Percentiles rank a stretch among this genome's conserved stretches.
Conservation (phyloP, 2,888 invertebrate genomes). For the Meteorus cinctellus region DNA sequence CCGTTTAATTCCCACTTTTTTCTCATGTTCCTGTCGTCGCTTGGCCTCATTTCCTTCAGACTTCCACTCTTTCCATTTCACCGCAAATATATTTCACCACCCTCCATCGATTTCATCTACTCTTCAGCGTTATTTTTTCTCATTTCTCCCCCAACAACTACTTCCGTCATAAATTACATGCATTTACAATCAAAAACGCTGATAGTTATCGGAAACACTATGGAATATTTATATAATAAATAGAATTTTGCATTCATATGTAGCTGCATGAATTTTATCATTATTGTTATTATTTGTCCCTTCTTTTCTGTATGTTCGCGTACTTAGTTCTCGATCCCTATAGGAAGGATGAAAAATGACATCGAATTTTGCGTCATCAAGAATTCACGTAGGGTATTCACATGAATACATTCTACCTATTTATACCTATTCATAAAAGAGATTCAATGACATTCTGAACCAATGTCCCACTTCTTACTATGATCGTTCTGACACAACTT, state of each 20-base stretch:
- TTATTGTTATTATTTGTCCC: neutral
- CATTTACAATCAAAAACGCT: neutral
- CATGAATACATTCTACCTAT: neutral
- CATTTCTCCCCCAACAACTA: neutral
- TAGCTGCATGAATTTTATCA: neutral
- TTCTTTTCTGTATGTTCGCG: neutral
- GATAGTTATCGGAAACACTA: neutral
- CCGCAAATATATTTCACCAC: neutral
- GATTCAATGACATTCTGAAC: no score
- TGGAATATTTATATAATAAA: neutral
- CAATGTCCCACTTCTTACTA: no score
- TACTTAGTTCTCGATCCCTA: neutral
- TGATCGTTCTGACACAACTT: no score
- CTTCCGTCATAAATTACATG: neutral
- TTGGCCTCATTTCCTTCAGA: constrained; percentile 38
- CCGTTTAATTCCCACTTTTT: constrained; percentile 33
- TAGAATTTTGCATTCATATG: neutral
- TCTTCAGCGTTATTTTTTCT: neutral
- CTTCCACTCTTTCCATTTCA: constrained; percentile 16
- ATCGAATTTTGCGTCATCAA: constrained; percentile 11
- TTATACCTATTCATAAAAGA: neutral
- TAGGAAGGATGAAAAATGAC: constrained; percentile 1
- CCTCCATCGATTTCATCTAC: constrained; percentile 26
- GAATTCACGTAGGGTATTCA: constrained; percentile 27
- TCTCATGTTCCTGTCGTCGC: constrained; percentile 40